Evolutionary conservation across 2,888 invertebrate genomes (phyloP).

Genomic region (Apodemia mormo): DNA sequence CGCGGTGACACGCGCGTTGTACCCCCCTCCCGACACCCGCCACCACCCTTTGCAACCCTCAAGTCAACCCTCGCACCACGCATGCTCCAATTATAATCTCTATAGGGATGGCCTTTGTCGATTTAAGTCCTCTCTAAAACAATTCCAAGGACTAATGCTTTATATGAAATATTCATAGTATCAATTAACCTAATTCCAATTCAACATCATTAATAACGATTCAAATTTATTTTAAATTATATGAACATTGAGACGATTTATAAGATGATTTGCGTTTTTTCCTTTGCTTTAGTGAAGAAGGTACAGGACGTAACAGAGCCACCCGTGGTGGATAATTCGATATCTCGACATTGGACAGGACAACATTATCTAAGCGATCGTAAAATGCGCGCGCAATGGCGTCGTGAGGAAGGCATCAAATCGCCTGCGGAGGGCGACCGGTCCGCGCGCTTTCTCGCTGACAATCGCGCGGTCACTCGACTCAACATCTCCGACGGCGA

Average conservation of each 20-base stretch:
- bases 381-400: slow-evolving; percentile 75
- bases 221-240: not conserved
- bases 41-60: slow-evolving; percentile 54
- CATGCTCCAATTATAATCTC: slow-evolving; percentile 82
- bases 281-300: not conserved
- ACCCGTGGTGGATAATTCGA: slow-evolving; percentile 67
- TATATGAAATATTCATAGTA: not conserved
- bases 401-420: slow-evolving; percentile 77
- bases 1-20: slow-evolving; percentile 48
- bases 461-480: slow-evolving; percentile 51
- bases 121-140: slow-evolving; percentile 40
- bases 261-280: not conserved
- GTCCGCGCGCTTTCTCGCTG: slow-evolving; percentile 67
- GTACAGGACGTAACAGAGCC: not conserved
- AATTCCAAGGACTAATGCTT: slow-evolving; percentile 38
- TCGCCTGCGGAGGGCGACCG: slow-evolving; percentile 75
- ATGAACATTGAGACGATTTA: not conserved
- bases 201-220: not conserved
- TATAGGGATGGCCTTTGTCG: slow-evolving; percentile 78
- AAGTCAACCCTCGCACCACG: slow-evolving; percentile 75
- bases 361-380: slow-evolving; percentile 68
- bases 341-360: slow-evolving; percentile 74
- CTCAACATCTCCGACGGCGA: slow-evolving; percentile 63
- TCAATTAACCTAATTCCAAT: not conserved
- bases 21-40: slow-evolving; percentile 39